Percentiles rank a stretch among this genome's conserved stretches.
phyloP scores from a whole-genome alignment of 2,888 invertebrate species.

The Nephrotoma appendiculata region DNA sequence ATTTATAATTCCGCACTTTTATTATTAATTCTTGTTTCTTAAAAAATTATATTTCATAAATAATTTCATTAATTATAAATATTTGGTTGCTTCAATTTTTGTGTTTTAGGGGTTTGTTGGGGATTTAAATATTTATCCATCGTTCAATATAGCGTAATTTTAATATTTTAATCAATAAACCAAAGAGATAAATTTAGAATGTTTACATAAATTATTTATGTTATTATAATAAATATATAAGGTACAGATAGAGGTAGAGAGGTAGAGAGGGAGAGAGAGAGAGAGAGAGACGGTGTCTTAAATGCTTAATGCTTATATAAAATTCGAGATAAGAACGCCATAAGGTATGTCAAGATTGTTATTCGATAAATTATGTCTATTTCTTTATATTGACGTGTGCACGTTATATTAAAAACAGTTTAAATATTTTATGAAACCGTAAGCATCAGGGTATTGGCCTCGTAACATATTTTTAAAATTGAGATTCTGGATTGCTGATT shows the following conservation, averaged over 20 bases:
- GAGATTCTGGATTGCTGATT: too few relatives aligned
- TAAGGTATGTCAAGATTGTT: neutral
- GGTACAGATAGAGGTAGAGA: neutral
- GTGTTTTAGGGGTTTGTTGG: neutral
- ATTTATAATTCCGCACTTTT: neutral
- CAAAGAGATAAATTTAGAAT: neutral
- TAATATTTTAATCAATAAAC: neutral
- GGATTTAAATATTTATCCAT: neutral
- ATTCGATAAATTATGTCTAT: neutral
- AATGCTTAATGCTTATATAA: neutral
- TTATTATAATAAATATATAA: neutral
- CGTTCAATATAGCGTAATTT: neutral
- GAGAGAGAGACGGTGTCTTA: neutral
- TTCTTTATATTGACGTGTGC: neutral
- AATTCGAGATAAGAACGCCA: neutral
- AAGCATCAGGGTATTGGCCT: neutral
- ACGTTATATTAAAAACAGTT: neutral
- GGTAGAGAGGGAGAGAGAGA: neutral
- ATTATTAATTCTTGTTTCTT: neutral
- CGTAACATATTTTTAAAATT: too few relatives aligned
- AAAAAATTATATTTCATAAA: neutral
- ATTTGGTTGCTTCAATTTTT: neutral
- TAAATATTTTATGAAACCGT: neutral
- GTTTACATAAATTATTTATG: neutral
- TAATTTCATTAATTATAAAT: neutral